These are phyloP conservation scores for Sphaeridia pumilis DNA, from an alignment of 2,888 invertebrate species.

Conservation along the genomic window DNA sequence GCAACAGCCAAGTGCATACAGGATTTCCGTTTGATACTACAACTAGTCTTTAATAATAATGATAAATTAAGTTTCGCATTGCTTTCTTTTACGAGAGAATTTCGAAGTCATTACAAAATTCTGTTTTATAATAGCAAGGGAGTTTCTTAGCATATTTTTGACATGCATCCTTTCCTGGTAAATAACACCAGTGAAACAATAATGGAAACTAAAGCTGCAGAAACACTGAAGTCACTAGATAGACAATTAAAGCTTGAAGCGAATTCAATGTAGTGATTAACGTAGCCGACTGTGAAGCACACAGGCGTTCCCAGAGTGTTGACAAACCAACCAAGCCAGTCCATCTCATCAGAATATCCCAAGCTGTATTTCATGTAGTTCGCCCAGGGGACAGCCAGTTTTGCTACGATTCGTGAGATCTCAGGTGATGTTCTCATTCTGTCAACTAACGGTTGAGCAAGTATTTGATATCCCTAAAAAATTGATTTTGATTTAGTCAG, in stretches of 20 bases:
- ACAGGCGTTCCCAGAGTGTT: conserved; percentile 27
- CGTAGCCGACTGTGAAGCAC: conserved; percentile 23
- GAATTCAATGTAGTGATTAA: not conserved
- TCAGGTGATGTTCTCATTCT: conserved; percentile 30
- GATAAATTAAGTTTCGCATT: too few relatives aligned
- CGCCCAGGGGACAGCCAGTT: conserved; percentile 34
- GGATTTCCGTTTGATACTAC: too few relatives aligned
- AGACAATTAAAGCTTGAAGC: conserved; percentile 2
- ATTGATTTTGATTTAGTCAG: not conserved
- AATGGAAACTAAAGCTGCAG: conserved; percentile 18
- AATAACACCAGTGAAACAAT: too few relatives aligned
- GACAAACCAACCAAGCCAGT: conserved; percentile 23
- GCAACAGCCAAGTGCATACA: too few relatives aligned
- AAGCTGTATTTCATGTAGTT: conserved; percentile 35
- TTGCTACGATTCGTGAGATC: conserved; percentile 31
- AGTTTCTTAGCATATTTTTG: too few relatives aligned
- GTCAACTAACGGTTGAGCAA: conserved; percentile 35
- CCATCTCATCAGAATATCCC: conserved; percentile 29
- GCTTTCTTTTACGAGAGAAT: too few relatives aligned
- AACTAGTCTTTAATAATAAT: too few relatives aligned
- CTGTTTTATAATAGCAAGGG: too few relatives aligned
- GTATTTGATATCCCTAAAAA: conserved; percentile 31
- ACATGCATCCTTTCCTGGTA: too few relatives aligned
- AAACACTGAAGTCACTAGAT: not conserved
- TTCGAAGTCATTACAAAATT: too few relatives aligned